These are phyloP conservation scores for Orchesellides sinensis DNA, from an alignment of 2,888 invertebrate species.

Conservation along the genomic window DNA sequence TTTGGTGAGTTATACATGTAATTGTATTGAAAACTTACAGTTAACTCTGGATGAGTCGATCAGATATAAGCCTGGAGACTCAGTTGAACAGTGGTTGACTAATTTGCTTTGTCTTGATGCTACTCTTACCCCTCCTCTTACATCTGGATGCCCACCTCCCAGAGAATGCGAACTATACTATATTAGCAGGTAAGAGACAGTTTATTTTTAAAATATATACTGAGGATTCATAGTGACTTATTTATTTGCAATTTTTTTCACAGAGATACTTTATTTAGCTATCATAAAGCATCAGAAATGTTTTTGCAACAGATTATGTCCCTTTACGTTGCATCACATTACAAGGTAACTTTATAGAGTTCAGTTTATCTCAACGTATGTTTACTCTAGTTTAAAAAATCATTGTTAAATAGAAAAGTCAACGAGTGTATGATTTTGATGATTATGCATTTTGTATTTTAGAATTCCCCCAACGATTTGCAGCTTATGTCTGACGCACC, in stretches of 20 bases:
- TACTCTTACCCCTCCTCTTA: slow-evolving; percentile 82
- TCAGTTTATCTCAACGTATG: too few species aligned
- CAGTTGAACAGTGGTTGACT: slow-evolving; percentile 94
- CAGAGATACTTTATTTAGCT: slow-evolving; percentile 97
- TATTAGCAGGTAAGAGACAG: slow-evolving; percentile 82
- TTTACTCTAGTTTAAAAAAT: too few species aligned
- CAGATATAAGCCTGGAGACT: slow-evolving; percentile 91
- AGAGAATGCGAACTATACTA: slow-evolving; percentile 92
- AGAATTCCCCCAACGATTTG: slow-evolving; percentile 98
- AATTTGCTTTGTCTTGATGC: slow-evolving; percentile 94
- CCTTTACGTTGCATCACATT: slow-evolving; percentile 98
- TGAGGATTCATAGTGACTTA: neutral
- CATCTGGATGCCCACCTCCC: slow-evolving; percentile 92
- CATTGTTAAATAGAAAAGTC: too few species aligned
- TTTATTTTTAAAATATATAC: neutral
- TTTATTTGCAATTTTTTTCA: neutral
- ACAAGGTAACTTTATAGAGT: slow-evolving; percentile 84
- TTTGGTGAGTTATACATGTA: neutral
- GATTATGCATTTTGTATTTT: slow-evolving; percentile 73
- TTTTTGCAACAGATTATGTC: slow-evolving; percentile 95
- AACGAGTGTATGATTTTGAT: neutral
- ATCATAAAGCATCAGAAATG: slow-evolving; percentile 93
- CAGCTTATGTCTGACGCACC: slow-evolving; percentile 99
- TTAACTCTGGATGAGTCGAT: slow-evolving; percentile 95
- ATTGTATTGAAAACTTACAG: slow-evolving; percentile 76